phyloP scores from a whole-genome alignment of 2,113 vertebrate genomes.

The Talpa occidentalis region DNA sequence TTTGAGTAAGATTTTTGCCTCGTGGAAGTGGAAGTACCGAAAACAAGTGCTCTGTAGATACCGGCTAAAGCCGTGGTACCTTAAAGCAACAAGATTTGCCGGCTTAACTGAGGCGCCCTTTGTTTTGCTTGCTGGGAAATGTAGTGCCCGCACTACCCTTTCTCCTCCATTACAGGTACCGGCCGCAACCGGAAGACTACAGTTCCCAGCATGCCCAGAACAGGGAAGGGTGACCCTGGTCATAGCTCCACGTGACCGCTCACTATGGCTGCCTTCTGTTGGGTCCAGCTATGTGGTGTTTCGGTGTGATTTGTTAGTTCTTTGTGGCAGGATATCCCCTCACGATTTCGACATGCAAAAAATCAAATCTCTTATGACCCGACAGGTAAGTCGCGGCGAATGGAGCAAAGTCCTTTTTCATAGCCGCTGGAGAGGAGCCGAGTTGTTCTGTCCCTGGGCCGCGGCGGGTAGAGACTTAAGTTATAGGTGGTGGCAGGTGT shows the following conservation, averaged over 20 bases:
- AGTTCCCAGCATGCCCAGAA: constrained; percentile 75
- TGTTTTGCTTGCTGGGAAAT: constrained; percentile 47
- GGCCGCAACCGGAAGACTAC: constrained; percentile 65
- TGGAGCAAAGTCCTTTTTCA: background rate
- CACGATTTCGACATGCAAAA: constrained; percentile 92
- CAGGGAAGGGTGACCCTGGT: constrained; percentile 8
- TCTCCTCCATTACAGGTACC: accelerated
- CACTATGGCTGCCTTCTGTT: constrained; percentile 85
- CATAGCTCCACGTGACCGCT: constrained; percentile 80
- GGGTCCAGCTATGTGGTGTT: background rate
- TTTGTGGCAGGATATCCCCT: background rate
- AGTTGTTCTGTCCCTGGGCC: background rate
- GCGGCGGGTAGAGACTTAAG: background rate
- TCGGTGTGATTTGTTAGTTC: constrained; percentile 49
- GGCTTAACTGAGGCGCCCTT: background rate
- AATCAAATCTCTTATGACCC: constrained; percentile 97
- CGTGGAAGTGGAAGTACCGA: accelerated
- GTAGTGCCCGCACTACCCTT: background rate
- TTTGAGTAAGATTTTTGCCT: accelerated
- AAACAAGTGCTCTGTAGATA: accelerated
- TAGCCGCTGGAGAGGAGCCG: background rate
- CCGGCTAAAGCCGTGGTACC: accelerated
- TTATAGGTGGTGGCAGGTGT: background rate
- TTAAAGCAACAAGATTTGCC: background rate
- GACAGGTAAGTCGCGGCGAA: constrained; percentile 90